These are phyloP conservation scores for Natator depressus DNA, from an alignment of 2,113 vertebrate genomes.

Conservation along the genomic window DNA sequence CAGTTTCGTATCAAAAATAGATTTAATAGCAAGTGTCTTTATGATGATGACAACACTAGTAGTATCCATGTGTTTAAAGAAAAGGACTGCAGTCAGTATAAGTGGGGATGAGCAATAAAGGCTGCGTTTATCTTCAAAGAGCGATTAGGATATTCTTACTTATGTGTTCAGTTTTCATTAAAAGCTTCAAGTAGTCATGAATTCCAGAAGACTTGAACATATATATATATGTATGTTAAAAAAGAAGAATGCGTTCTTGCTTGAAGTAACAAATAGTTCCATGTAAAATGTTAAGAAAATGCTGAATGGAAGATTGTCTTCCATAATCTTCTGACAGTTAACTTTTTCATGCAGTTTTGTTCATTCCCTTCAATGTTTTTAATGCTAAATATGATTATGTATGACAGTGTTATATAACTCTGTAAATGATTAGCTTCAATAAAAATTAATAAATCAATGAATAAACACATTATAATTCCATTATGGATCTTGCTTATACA, in stretches of 20 bases:
- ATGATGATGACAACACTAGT: slow-evolving; percentile 28
- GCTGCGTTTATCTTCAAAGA: slow-evolving; percentile 58
- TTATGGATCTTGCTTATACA: neutral
- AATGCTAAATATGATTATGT: neutral
- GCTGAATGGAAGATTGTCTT: neutral
- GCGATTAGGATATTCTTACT: slow-evolving; percentile 51
- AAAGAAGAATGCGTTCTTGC: slow-evolving; percentile 41
- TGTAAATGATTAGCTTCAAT: slow-evolving; percentile 5
- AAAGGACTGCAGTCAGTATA: neutral
- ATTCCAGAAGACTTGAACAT: slow-evolving; percentile 45
- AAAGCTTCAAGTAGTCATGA: slow-evolving; percentile 52
- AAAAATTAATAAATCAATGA: neutral
- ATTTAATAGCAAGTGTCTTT: slow-evolving; percentile 63
- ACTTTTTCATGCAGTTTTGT: neutral
- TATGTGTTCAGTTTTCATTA: slow-evolving; percentile 62
- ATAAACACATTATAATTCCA: neutral
- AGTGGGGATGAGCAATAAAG: slow-evolving; percentile 28
- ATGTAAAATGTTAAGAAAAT: neutral
- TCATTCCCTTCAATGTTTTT: slow-evolving; percentile 31
- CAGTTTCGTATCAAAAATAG: slow-evolving; percentile 48
- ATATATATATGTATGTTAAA: accelerated
- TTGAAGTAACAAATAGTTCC: slow-evolving; percentile 46
- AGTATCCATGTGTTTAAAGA: neutral
- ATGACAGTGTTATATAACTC: neutral
- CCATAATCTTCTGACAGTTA: neutral